Conservation (phyloP, 2,888 invertebrate species). For the Drosophila bunnanda region DNA sequence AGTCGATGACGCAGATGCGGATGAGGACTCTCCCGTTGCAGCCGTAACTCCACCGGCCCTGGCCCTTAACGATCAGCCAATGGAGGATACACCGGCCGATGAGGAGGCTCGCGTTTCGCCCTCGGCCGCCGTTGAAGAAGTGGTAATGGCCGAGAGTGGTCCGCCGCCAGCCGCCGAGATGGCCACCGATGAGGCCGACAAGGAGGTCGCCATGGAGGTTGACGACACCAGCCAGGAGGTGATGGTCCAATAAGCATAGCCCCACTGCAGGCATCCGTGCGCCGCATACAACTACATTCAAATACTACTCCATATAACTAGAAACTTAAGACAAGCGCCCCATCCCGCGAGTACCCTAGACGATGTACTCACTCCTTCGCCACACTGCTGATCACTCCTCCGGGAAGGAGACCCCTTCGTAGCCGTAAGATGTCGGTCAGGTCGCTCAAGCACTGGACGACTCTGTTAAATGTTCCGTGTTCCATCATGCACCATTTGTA, state of each 20-base stretch:
- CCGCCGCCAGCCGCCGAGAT: slow-evolving; percentile 70
- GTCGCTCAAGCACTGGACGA: slow-evolving; percentile 11
- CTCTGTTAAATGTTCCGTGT: slow-evolving; percentile 22
- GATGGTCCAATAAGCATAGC: slow-evolving; percentile 83
- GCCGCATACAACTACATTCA: slow-evolving; percentile 55
- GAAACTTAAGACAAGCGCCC: slow-evolving; percentile 35
- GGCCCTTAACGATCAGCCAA: slow-evolving; percentile 75
- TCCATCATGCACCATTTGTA: slow-evolving; percentile 19
- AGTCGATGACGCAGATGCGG: slow-evolving; percentile 18
- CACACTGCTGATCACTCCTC: slow-evolving; percentile 4
- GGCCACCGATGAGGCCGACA: slow-evolving; percentile 81
- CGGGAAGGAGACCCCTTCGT: slow-evolving; percentile 6
- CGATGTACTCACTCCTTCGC: slow-evolving; percentile 3
- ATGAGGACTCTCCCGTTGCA: slow-evolving; percentile 11
- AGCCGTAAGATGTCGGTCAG: slow-evolving; percentile 14
- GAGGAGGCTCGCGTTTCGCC: slow-evolving; percentile 58
- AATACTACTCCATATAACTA: slow-evolving; percentile 61
- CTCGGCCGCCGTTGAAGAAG: slow-evolving; percentile 76
- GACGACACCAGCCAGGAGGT: slow-evolving; percentile 85
- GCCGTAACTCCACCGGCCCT: slow-evolving; percentile 60
- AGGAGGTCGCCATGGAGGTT: slow-evolving; percentile 84
- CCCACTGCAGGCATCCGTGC: slow-evolving; percentile 24
- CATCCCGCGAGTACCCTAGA: slow-evolving; percentile 1
- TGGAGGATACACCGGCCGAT: slow-evolving; percentile 81
- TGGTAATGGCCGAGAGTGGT: slow-evolving; percentile 80